Base-by-base conservation (phyloP, 2,888 invertebrate species). In the Coenonympha arcania region DNA sequence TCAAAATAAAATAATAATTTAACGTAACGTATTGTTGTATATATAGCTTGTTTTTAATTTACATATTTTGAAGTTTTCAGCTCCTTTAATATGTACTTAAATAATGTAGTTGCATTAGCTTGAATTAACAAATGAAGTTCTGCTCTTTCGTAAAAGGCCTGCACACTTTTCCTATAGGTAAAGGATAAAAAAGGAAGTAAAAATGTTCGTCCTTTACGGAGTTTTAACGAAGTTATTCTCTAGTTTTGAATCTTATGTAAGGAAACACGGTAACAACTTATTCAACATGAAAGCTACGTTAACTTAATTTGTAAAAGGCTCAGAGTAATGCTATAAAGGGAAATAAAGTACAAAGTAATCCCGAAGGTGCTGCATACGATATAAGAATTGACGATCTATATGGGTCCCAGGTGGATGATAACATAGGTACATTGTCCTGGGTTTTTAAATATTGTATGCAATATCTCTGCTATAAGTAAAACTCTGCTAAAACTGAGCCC, bases 261-360 rank as follows among this genome's bases (percentile, higher is more conserved):
- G 20, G 9, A 39, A 30, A 30, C 19, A 36, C 6, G 9, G 24
- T 37, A 20, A 9, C 9, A 39, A 46, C 24, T 39, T 30, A 15
- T 15, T 22, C 19, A 26, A 26, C 39, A 39, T 39, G 30, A 46
- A 30, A 46, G 39, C 46, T 19, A 15, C 20, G 28, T 20, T 31
- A 39, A 50, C 26, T 16, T 45, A 28, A 45, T 45, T 41, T 41
- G 18, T 41, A 40, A 41, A 50, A 26, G 46, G 22, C 34, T 44
- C 34, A 36, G 22, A 20, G 22, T 37, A 44, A 30, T 46, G 41
- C 36, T 13, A 40, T 49, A 44, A 30, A 50, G 24, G 50, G 19
- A 44, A 40, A 50, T 40, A 36, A 41, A 46, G 41, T 50, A n/a
- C n/a, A 46, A 50, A 45, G 22, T 46, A 6, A 11, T 22, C 19